Evolutionary conservation across 2,888 invertebrate species (phyloP).

Genomic region (Meiosimyza decipiens): DNA sequence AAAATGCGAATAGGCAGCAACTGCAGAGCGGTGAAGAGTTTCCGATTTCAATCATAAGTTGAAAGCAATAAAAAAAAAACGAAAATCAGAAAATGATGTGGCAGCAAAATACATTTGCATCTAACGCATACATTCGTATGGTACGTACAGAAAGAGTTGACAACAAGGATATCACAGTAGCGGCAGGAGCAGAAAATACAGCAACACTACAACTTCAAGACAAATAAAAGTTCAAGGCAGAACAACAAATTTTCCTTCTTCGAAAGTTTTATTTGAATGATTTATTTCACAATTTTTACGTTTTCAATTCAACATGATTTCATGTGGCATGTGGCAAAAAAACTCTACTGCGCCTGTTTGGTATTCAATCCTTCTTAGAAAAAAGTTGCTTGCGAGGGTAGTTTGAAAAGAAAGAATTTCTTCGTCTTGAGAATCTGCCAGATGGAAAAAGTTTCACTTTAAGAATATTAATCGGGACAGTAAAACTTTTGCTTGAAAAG

Average conservation of each 20-base stretch:
- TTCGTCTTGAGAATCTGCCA: no score
- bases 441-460: no score
- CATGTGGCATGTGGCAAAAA: no score
- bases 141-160: background rate
- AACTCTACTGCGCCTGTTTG: no score
- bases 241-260: background rate
- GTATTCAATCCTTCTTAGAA: no score
- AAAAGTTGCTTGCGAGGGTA: no score
- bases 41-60: conserved; percentile 15
- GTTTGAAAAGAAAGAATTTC: no score
- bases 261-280: conserved; percentile 22
- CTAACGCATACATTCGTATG: conserved; percentile 2
- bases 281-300: conserved; percentile 3
- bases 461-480: no score
- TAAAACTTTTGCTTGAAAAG: no score
- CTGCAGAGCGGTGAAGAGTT: conserved; percentile 3
- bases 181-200: conserved; percentile 46
- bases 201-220: conserved; percentile 30
- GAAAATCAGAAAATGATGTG: background rate
- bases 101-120: conserved; percentile 3
- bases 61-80: conserved; percentile 13
- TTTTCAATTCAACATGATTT: no score
- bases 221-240: background rate
- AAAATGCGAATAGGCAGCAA: no score
- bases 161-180: conserved; percentile 13